Conservation (phyloP, 1,140 invertebrate genomes). For the Homalodisca vitripennis region DNA sequence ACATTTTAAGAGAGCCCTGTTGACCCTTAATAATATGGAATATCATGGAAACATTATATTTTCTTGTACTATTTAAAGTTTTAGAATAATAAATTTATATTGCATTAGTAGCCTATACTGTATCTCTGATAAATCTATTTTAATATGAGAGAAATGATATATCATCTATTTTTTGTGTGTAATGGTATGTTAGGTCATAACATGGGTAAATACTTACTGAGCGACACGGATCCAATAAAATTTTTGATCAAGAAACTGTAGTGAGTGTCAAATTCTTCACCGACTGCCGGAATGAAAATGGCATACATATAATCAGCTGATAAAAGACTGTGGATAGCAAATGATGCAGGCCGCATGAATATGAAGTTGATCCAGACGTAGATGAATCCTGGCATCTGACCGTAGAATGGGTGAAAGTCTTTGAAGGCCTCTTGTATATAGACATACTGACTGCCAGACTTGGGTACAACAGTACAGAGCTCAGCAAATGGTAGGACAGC, state of each 20-base stretch:
- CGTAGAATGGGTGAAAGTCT: slow-evolving; percentile 18
- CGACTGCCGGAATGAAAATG: not conserved
- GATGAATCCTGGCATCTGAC: not conserved
- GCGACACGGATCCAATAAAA: not conserved
- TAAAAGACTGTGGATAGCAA: not conserved
- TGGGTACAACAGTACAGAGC: not conserved
- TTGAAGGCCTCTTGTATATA: slow-evolving; percentile 14
- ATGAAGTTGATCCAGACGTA: slow-evolving; percentile 17
- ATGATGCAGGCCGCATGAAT: not conserved
- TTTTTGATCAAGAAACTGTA: not conserved
- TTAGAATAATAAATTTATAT: too few relatives aligned
- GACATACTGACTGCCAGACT: slow-evolving; percentile 4
- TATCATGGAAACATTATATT: too few relatives aligned
- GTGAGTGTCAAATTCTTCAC: not conserved
- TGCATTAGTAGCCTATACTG: too few relatives aligned
- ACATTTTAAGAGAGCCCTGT: too few relatives aligned
- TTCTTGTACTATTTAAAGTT: too few relatives aligned
- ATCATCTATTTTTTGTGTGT: too few relatives aligned
- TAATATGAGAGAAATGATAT: too few relatives aligned
- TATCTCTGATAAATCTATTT: too few relatives aligned
- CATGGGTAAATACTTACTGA: not conserved
- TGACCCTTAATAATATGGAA: too few relatives aligned
- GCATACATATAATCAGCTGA: slow-evolving; percentile 1
- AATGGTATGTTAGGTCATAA: too few relatives aligned
- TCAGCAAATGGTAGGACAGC: slow-evolving; percentile 13